Conservation (phyloP, 2,113 vertebrate genomes). For the Ranitomeya imitator region DNA sequence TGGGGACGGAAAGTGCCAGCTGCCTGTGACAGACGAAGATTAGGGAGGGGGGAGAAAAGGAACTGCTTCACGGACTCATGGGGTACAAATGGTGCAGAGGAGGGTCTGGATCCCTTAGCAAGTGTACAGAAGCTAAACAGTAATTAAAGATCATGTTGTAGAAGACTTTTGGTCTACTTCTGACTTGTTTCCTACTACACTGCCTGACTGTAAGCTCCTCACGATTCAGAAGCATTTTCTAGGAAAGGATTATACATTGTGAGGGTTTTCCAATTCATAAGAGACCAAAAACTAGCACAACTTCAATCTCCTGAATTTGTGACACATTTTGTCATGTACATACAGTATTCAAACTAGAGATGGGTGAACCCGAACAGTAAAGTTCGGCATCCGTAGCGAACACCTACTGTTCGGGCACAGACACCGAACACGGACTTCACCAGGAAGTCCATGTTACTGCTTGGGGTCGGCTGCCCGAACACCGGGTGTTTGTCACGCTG, state of each 20-base stretch:
- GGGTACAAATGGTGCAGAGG: conserved; percentile 19
- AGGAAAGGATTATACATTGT: not conserved
- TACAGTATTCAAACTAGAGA: too few species aligned
- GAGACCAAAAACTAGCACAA: too few species aligned
- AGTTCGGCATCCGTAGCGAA: too few species aligned
- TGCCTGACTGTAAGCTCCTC: not conserved
- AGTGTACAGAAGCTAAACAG: not conserved
- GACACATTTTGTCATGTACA: too few species aligned
- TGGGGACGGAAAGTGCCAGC: conserved; percentile 24
- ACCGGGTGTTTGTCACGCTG: too few species aligned
- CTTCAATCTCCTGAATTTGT: too few species aligned
- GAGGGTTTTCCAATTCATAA: not conserved
- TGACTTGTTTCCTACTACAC: not conserved
- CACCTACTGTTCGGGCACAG: too few species aligned
- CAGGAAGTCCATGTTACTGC: too few species aligned
- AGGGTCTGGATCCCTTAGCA: conserved; percentile 15
- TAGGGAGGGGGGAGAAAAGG: not conserved
- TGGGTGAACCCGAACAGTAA: too few species aligned
- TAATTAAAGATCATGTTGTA: not conserved
- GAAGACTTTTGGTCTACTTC: not conserved
- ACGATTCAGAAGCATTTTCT: not conserved
- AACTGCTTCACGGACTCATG: not conserved
- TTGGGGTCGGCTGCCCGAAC: too few species aligned
- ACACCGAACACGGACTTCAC: too few species aligned
- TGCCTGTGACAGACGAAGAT: conserved; percentile 38